These are phyloP conservation scores for Chymomyza fuscimana DNA, from an alignment of 2,888 invertebrate genomes.

Conservation along the genomic window DNA sequence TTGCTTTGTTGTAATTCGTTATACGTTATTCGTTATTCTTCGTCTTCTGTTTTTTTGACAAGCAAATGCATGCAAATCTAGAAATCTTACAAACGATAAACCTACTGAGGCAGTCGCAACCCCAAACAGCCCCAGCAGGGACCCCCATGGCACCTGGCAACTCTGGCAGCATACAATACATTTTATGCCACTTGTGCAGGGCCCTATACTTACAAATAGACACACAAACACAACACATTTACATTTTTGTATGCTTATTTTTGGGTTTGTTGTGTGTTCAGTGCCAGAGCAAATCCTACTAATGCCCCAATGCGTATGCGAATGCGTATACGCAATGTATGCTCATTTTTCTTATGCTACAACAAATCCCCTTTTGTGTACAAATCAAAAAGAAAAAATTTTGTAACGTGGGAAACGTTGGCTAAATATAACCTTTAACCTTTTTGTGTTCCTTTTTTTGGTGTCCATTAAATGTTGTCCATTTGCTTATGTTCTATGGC, in stretches of 20 bases:
- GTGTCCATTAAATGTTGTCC: not conserved
- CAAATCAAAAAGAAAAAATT: constrained; percentile 43
- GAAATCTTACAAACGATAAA: constrained; percentile 72
- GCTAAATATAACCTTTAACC: constrained; percentile 21
- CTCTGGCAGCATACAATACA: constrained; percentile 42
- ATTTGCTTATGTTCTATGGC: constrained; percentile 5
- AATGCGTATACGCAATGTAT: constrained; percentile 41
- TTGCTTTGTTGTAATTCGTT: constrained; percentile 20
- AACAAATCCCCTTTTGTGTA: constrained; percentile 44
- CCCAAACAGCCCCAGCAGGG: not conserved
- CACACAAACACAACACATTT: too few relatives aligned
- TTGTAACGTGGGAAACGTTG: too few relatives aligned
- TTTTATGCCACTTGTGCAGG: too few relatives aligned
- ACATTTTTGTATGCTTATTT: constrained; percentile 17
- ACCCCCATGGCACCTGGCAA: not conserved
- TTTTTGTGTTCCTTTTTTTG: constrained; percentile 10
- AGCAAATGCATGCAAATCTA: constrained; percentile 71
- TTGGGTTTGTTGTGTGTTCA: constrained; percentile 1
- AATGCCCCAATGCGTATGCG: too few relatives aligned
- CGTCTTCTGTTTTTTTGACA: constrained; percentile 51
- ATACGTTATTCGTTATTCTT: constrained; percentile 17
- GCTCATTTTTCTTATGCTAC: constrained; percentile 57
- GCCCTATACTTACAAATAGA: too few relatives aligned
- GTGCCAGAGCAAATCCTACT: too few relatives aligned
- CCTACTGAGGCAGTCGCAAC: constrained; percentile 54